Percentiles rank a stretch among this genome's conserved stretches.
Evolutionary conservation across 1,140 invertebrate species (phyloP).

Genomic region (Chymomyza costata): DNA sequence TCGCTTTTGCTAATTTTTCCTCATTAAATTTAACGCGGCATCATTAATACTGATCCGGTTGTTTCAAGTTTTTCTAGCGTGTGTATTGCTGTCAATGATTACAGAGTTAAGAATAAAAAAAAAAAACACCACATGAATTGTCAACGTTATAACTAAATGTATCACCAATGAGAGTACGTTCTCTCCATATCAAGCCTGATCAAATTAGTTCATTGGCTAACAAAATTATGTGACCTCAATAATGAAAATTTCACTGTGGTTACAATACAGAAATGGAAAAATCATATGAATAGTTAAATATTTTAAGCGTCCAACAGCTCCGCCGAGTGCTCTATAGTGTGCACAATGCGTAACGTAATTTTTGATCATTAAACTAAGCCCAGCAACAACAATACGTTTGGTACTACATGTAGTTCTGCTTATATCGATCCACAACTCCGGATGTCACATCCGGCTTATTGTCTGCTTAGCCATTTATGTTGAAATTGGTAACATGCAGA

Average conservation of each 20-base stretch:
- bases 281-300: conserved; percentile 49
- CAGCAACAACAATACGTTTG: conserved; percentile 50
- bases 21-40: conserved; percentile 28
- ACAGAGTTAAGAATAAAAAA: conserved; percentile 13
- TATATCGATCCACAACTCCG: conserved; percentile 71
- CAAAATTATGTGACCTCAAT: conserved; percentile 57
- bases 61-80: conserved; percentile 10
- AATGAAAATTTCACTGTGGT: conserved; percentile 37
- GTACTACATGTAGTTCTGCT: conserved; percentile 55
- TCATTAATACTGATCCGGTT: conserved; percentile 36
- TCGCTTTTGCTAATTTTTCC: not conserved
- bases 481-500: conserved; percentile 29
- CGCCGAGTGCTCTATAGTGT: conserved; percentile 48
- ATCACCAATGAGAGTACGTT: no score
- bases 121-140: conserved; percentile 7
- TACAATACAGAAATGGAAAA: conserved; percentile 24
- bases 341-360: conserved; percentile 71
- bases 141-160: no score
- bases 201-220: conserved; percentile 54
- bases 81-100: conserved; percentile 32
- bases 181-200: conserved; percentile 45
- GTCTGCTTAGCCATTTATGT: conserved; percentile 56
- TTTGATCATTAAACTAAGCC: conserved; percentile 68
- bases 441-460: conserved; percentile 73
- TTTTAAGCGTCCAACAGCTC: conserved; percentile 21